A percentile compares a stretch with the other conserved stretches of the same genome.
Evolutionary conservation across 1,140 invertebrate species (phyloP).

Genomic region (Nasonia longicornis): DNA sequence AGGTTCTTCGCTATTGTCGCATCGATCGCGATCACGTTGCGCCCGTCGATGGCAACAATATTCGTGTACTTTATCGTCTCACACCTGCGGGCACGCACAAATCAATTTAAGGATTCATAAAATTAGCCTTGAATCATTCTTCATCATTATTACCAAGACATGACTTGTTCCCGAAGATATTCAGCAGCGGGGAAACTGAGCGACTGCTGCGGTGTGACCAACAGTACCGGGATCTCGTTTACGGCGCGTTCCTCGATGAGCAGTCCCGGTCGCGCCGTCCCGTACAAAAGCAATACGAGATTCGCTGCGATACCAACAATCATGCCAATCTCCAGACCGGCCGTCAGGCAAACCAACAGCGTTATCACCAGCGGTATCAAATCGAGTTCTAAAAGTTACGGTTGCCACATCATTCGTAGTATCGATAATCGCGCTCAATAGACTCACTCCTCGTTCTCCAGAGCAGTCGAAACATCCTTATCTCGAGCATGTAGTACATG

Average conservation of each 20-base stretch:
- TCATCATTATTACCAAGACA: constrained; percentile 55
- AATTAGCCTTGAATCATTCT: too few relatives aligned
- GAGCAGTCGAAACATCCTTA: constrained; percentile 79
- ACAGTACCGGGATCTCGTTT: constrained; percentile 59
- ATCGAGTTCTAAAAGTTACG: constrained; percentile 71
- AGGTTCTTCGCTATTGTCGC: constrained; percentile 73
- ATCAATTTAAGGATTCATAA: too few relatives aligned
- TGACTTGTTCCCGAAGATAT: constrained; percentile 72
- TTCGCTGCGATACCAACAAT: constrained; percentile 77
- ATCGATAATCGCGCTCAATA: neutral
- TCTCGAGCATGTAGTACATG: constrained; percentile 85
- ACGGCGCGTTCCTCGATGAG: constrained; percentile 66
- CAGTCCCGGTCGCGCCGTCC: constrained; percentile 74
- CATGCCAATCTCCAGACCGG: constrained; percentile 82
- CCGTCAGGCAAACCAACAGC: constrained; percentile 73
- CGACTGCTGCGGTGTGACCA: constrained; percentile 74
- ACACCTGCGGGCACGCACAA: constrained; percentile 50
- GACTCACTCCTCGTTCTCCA: constrained; percentile 87
- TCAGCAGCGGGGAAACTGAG: constrained; percentile 78
- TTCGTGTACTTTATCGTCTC: constrained; percentile 54
- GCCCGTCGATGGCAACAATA: constrained; percentile 74
- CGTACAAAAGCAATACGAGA: constrained; percentile 76
- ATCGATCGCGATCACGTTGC: constrained; percentile 73
- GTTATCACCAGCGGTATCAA: constrained; percentile 75
- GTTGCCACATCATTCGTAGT: neutral